Base-by-base conservation (phyloP, 2,797 vertebrate genomes). In the Epinephelus malabaricus region DNA sequence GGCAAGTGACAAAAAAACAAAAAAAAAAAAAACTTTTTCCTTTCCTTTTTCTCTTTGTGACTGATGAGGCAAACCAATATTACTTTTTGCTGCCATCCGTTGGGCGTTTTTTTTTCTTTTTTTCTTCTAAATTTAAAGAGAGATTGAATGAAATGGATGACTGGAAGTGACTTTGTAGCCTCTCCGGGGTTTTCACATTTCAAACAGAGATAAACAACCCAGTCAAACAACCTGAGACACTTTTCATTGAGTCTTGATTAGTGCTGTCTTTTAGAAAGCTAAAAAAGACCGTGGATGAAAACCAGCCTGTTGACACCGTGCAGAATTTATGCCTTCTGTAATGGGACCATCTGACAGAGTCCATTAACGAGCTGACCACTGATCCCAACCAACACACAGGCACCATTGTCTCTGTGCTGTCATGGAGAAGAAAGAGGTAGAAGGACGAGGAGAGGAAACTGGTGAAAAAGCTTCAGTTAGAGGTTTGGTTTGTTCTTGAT, bases 271-370 rank as follows among this genome's bases (percentile, higher is more conserved):
- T 47, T 17, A 45, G 30, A 40, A 68, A 86, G 54, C 56, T 50
- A 23, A 67, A 73, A 55, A 65, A 63, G 25, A 51, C n/a, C 8
- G 66, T 59, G 10, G 73, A 84, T 46, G 15, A 67, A 61, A 77
- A 73, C 13, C 61, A 76, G 56, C 69, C 60, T 55, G 69, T 85
- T 79, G 82, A 88, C 69, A 75, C 69, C 2, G 9, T 73, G 78
- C 34, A 76, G 59, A 74, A 54, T 80, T 54, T 83, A 43, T 49
- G 47, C 19, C 43, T 67, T 73, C 73, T 78, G 43, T 75, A 76
- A 78, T 82, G 58, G 62, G 55, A 61, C 71, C 66, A 56, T 81
- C 50, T 88, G 86, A 91, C 78, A 81, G 78, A 61, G 1, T 21
- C 49, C 69, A 82, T 89, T 84, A 79, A 73, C 11, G 14, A 69